Evolutionary conservation across 1,140 invertebrate genomes (phyloP).

Genomic region (Drosophila sulfurigaster): DNA sequence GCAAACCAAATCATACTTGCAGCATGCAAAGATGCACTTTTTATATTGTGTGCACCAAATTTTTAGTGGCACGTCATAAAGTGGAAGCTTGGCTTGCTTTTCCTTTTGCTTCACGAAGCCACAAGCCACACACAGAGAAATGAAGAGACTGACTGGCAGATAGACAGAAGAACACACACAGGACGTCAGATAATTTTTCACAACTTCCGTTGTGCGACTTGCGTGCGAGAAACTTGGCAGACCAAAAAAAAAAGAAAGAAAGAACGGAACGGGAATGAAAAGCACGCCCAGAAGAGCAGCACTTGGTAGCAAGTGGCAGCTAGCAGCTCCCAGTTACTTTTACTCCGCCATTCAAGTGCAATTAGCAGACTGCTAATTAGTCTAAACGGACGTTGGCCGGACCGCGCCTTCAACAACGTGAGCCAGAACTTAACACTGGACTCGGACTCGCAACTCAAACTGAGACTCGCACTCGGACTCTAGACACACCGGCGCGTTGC

Average conservation of each 20-base stretch:
- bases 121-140: slow-evolving; percentile 12
- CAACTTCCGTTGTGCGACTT: slow-evolving; percentile 48
- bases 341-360: slow-evolving; percentile 72
- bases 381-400: slow-evolving; percentile 58
- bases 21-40: slow-evolving; percentile 1
- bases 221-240: slow-evolving; percentile 65
- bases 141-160: not conserved
- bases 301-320: not conserved
- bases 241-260: slow-evolving; percentile 24
- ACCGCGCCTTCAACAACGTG: slow-evolving; percentile 28
- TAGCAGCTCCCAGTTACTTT: slow-evolving; percentile 42
- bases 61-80: slow-evolving; percentile 19
- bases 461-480: not conserved
- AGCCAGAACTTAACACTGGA: slow-evolving; percentile 23
- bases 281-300: slow-evolving; percentile 16
- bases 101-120: not conserved
- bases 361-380: slow-evolving; percentile 79
- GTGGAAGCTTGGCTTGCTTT: slow-evolving; percentile 9
- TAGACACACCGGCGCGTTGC: slow-evolving; percentile 1
- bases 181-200: slow-evolving; percentile 62
- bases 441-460: too few relatives aligned
- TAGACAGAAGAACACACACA: not conserved
- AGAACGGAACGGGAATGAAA: not conserved
- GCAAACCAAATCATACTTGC: slow-evolving; percentile 4
- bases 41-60: not conserved